A percentile compares a stretch with the other conserved stretches of the same genome.
phyloP scores from a whole-genome alignment of 2,888 invertebrate genomes.

The Schizaphis graminum region DNA sequence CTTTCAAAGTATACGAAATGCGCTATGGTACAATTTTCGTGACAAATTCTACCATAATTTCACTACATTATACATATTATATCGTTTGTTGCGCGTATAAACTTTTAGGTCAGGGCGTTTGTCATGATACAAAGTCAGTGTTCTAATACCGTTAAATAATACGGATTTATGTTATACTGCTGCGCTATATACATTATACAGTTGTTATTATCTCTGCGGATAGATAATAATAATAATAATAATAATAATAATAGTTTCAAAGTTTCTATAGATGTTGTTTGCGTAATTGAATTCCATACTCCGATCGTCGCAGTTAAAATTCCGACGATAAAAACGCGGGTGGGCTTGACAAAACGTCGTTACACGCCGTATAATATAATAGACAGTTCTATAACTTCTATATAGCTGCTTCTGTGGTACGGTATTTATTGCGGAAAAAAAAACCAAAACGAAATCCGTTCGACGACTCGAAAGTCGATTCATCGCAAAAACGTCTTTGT shows the following conservation, averaged over 20 bases:
- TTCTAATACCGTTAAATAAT: constrained; percentile 47
- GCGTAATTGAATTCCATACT: constrained; percentile 50
- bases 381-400: neutral
- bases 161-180: constrained; percentile 42
- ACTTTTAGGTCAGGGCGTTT: constrained; percentile 29
- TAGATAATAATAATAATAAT: constrained; percentile 49
- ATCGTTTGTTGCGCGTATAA: constrained; percentile 11
- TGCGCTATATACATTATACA: neutral
- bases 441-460: neutral
- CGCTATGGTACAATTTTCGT: neutral
- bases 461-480: neutral
- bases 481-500: neutral
- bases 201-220: constrained; percentile 36
- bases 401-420: neutral
- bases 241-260: constrained; percentile 53
- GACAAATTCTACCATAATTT: constrained; percentile 21
- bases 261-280: constrained; percentile 29
- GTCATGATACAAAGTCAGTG: constrained; percentile 36
- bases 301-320: constrained; percentile 41
- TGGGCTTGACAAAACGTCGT: constrained; percentile 20
- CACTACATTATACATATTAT: neutral
- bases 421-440: constrained; percentile 4
- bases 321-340: constrained; percentile 25
- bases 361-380: neutral
- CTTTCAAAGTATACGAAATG: neutral